Base-by-base conservation (phyloP, 1,140 invertebrate genomes). In the Proales similis region DNA sequence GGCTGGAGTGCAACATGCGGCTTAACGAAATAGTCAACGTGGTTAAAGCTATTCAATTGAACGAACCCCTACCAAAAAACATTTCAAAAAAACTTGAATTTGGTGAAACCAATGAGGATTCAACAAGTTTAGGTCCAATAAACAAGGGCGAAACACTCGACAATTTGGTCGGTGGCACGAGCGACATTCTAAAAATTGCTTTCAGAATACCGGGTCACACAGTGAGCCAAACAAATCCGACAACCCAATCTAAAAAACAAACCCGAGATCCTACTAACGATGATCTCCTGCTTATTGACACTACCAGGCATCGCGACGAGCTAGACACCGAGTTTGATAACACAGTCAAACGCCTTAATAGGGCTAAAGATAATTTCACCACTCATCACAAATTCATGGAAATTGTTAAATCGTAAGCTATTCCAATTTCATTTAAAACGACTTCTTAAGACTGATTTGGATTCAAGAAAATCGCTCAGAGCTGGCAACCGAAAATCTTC, bases 321-420 rank as follows among this genome's bases (percentile, higher is more conserved):
- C 32, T 57, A 26, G 51, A 57, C 0, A 42, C 6, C 29, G 51
- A 57, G 45, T 57, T 57, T 26, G 51, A 57, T 27, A 17, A 57
- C 36, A 42, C 51, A 24, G 39, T 57, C 14, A 57, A 42, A 42
- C 39, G 45, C 20, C 39, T 57, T 4, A 57, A 57, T 29, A 6
- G 51, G 45, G 51, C 45, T 5, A 57, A 57, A 57, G 51, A 57
- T 14, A 57, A 57, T 14, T 42, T 57, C 24, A 42, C 36, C 20
- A 57, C 51, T 22, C 51, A 57, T 57, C 39, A 26, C 27, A 57
- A 57, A 42, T 57, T 57, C 14, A 57, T 57, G 51, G 51, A 57
- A 12, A 57, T 57, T 57, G 51, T 57, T 5, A 57, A 57, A 57
- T 57, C 51, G 51, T 57, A 57, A 57, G 51, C 27, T 3, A 19